Percentiles rank a stretch among this genome's conserved stretches.
Conservation (phyloP, 2,113 vertebrate species). For the Columba livia region DNA sequence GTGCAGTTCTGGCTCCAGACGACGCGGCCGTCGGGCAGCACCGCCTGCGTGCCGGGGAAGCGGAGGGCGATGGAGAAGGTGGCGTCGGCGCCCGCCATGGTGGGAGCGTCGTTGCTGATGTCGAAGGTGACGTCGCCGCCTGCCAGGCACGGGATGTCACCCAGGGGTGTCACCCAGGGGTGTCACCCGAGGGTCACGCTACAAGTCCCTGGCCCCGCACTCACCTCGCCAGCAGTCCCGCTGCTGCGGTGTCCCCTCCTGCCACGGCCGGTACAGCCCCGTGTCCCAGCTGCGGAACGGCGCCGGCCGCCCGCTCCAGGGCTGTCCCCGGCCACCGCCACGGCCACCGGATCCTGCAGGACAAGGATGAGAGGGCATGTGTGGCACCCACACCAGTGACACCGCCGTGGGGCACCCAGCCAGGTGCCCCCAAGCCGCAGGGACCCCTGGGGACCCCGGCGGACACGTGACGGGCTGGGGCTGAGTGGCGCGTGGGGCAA, state of each 20-base stretch:
- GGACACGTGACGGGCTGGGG: background rate
- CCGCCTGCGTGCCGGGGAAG: constrained; percentile 81
- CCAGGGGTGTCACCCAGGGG: too few species aligned
- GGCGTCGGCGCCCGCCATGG: constrained; percentile 81
- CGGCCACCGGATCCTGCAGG: constrained; percentile 55
- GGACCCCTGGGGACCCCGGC: background rate
- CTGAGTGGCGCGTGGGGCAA: background rate
- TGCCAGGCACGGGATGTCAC: constrained; percentile 24
- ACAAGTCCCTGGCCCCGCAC: background rate
- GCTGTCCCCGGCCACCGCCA: background rate
- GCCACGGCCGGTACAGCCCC: constrained; percentile 85
- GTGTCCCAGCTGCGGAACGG: constrained; percentile 83
- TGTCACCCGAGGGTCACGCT: too few species aligned
- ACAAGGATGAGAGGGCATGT: background rate
- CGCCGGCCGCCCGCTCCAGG: constrained; percentile 33
- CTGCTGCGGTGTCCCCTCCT: constrained; percentile 73
- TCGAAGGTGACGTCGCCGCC: constrained; percentile 85
- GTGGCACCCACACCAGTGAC: background rate
- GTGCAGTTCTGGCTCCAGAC: constrained; percentile 85
- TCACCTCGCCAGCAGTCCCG: constrained; percentile 86
- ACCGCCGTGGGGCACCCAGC: background rate
- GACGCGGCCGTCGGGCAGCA: constrained; percentile 82
- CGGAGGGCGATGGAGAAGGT: constrained; percentile 83
- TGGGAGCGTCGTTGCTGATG: constrained; percentile 87
- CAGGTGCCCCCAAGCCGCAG: background rate